Evolutionary conservation across 1,140 invertebrate genomes (phyloP).

Genomic region (Lithobius niger): DNA sequence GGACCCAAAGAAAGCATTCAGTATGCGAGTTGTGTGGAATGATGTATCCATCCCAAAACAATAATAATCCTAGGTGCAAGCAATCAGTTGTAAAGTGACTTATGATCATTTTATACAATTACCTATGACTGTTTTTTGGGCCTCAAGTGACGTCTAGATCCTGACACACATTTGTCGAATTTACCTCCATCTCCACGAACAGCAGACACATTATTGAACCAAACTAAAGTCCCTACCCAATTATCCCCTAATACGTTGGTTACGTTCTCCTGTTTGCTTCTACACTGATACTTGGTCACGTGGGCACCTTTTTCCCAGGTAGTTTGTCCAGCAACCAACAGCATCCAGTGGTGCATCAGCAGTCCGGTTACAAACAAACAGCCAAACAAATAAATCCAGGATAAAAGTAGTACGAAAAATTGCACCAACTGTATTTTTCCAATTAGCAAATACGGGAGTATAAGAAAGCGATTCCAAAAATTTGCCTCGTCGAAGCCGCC

Average conservation of each 20-base stretch:
- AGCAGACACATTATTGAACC: constrained; percentile 14
- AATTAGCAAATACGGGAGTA: constrained; percentile 18
- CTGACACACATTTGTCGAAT: no score
- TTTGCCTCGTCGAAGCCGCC: constrained; percentile 14
- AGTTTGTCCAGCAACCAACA: constrained; percentile 18
- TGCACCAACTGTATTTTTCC: constrained; percentile 13
- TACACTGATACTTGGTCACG: constrained; percentile 14
- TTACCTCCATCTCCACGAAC: constrained; percentile 17
- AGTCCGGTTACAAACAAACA: constrained; percentile 16
- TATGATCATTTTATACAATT: no score
- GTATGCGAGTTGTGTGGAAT: no score
- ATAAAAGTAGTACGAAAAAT: constrained; percentile 14
- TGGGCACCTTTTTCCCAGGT: constrained; percentile 13
- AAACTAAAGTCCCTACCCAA: constrained; percentile 14
- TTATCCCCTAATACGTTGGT: constrained; percentile 15
- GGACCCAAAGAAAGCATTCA: no score
- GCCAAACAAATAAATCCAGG: constrained; percentile 15
- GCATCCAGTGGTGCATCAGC: constrained; percentile 14
- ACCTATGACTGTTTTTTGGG: no score
- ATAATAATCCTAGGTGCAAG: no score
- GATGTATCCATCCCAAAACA: no score
- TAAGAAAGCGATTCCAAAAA: constrained; percentile 11
- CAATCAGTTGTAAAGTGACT: no score
- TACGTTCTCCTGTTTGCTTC: constrained; percentile 17
- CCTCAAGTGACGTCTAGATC: no score